Base-by-base conservation (phyloP, 2,113 vertebrate species). In the Leptodactylus fuscus region DNA sequence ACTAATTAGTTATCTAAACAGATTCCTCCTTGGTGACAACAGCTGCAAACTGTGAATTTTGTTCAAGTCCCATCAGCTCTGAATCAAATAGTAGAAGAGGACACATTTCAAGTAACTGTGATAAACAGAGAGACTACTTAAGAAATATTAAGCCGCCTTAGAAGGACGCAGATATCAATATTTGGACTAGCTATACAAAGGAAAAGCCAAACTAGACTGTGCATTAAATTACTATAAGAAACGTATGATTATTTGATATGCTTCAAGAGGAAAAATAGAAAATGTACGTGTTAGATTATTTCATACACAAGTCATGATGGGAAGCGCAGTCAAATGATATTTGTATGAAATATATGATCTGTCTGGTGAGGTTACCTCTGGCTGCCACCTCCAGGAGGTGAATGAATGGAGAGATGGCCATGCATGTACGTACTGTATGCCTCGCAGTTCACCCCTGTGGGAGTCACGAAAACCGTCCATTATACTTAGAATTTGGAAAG, bases 1-100 rank as follows among this genome's bases (percentile, higher is more conserved):
- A 44, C 51, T 76, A 84, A 84, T 84, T 84, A 84, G 24, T 53
- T 84, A 65, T 76, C 71, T 49, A 84, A 74, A 75, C 49, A 84
- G 71, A 76, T 58, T 75, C 18, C 71, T 48, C 51, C 55, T 74
- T 65, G n/a, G 6, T 76, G 55, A 76, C 82, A 84, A 60, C 46
- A 85, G 55, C 41, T 77, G 73, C 55, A 85, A 16, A 67, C 73
- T 85, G 73, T 77, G 71, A 85, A 49, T 85, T 65, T 38, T 77
- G 27, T 29, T 77, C 41, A 85, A 20, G 51, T 76, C 18, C 53
- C 53, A 60, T 65, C 36, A 83, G 44, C 82, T 77, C 11, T 9
- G 22, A 85, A 34, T 85, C 20, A 85, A 85, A 84, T 84, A 76
- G 73, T 71, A 74, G 2, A 49, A 36, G 6, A 38, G 12, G 46